Evolutionary conservation across 2,888 invertebrate genomes (phyloP).

Genomic region (Dryobota labecula): DNA sequence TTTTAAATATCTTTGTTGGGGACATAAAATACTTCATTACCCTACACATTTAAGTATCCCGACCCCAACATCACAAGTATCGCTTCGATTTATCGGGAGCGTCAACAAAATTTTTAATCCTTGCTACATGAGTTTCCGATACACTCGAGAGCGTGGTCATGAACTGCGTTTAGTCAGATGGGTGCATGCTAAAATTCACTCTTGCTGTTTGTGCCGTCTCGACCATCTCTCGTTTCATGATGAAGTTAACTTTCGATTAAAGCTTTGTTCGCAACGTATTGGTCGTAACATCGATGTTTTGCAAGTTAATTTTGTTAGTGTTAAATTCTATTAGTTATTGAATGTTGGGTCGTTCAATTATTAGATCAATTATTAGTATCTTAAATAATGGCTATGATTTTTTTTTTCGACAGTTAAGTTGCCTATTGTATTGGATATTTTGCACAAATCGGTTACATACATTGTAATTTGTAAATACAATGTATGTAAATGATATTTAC

Average conservation of each 20-base stretch:
- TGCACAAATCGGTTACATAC: neutral
- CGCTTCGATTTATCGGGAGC: slow-evolving; percentile 3
- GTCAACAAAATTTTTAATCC: slow-evolving; percentile 21
- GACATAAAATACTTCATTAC: neutral
- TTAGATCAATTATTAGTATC: neutral
- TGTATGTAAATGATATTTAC: neutral
- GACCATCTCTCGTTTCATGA: neutral
- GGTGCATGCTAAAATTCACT: slow-evolving; percentile 6
- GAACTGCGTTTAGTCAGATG: slow-evolving; percentile 13
- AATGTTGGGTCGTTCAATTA: neutral
- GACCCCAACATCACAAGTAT: neutral
- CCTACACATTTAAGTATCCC: neutral
- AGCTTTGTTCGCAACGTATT: neutral
- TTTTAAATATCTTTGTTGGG: neutral
- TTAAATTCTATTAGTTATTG: neutral
- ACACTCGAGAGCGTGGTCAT: slow-evolving; percentile 3
- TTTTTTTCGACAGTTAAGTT: neutral
- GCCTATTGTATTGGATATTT: neutral
- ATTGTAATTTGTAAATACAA: neutral
- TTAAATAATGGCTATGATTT: neutral
- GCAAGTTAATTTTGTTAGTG: neutral
- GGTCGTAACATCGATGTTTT: neutral
- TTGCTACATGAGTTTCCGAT: slow-evolving; percentile 40
- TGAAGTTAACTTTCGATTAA: neutral
- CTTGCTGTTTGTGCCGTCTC: neutral